A percentile compares a stretch with the other conserved stretches of the same genome.
Evolutionary conservation across 2,888 invertebrate genomes (phyloP).

Genomic region (Lasius platythorax): DNA sequence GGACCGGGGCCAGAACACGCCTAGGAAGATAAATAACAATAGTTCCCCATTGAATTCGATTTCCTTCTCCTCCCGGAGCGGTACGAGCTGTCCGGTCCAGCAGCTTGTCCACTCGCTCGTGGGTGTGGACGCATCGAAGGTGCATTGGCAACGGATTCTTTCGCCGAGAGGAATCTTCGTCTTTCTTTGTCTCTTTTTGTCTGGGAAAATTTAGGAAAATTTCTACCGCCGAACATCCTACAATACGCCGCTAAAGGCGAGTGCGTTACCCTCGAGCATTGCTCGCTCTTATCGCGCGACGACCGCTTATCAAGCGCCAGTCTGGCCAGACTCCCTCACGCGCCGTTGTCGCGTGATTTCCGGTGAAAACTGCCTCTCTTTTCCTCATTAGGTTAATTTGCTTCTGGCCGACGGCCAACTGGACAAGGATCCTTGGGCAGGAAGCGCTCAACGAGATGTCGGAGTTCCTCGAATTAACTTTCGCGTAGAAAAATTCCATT

Average conservation of each 20-base stretch:
- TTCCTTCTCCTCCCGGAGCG: conserved; percentile 50
- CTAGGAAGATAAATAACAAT: conserved; percentile 78
- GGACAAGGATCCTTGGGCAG: conserved; percentile 56
- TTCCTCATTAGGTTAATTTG: conserved; percentile 80
- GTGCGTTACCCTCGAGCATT: conserved; percentile 78
- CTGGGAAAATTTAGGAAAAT: conserved; percentile 34
- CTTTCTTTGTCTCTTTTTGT: conserved; percentile 34
- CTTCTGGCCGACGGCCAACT: conserved; percentile 74
- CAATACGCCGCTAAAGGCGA: conserved; percentile 61
- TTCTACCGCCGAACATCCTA: conserved; percentile 56
- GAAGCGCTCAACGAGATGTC: conserved; percentile 60
- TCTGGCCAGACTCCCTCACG: conserved; percentile 71
- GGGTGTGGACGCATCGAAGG: conserved; percentile 64
- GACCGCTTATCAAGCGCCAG: conserved; percentile 80
- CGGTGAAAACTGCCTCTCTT: conserved; percentile 70
- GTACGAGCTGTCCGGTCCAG: conserved; percentile 47
- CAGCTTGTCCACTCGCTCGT: conserved; percentile 63
- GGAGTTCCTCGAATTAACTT: conserved; percentile 70
- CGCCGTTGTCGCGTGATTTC: conserved; percentile 68
- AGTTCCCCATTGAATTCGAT: conserved; percentile 77
- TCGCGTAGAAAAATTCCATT: conserved; percentile 41
- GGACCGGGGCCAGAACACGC: conserved; percentile 71
- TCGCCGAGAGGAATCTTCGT: conserved; percentile 44
- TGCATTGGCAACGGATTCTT: conserved; percentile 67
- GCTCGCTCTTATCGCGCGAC: conserved; percentile 77